These are phyloP conservation scores for Acanthosepion lycidas DNA, from an alignment of 2,888 invertebrate species.

Conservation along the genomic window DNA sequence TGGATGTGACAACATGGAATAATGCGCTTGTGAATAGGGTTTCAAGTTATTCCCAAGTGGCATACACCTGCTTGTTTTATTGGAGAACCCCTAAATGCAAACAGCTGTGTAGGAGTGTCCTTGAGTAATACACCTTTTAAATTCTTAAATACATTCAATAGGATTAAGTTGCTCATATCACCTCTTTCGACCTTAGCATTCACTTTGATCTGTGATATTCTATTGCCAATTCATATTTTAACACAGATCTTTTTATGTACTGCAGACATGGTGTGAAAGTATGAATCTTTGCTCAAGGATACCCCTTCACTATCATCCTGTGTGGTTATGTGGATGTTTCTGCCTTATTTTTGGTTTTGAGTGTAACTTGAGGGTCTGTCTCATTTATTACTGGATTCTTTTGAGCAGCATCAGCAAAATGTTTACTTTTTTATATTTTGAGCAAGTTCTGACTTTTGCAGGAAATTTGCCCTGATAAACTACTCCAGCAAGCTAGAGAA, in stretches of 20 bases:
- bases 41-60: neutral
- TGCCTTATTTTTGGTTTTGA: too few species aligned
- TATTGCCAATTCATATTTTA: neutral
- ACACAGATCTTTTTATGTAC: too few species aligned
- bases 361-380: too few species aligned
- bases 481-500: slow-evolving; percentile 42
- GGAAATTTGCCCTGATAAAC: neutral
- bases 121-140: neutral
- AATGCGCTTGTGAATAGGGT: neutral
- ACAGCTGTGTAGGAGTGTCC: neutral
- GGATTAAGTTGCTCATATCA: neutral
- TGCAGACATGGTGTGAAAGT: neutral
- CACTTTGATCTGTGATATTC: too few species aligned
- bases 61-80: neutral
- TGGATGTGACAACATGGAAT: neutral
- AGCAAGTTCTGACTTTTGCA: too few species aligned
- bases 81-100: neutral
- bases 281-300: neutral
- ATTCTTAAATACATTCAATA: neutral
- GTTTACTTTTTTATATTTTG: neutral
- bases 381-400: neutral
- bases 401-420: neutral
- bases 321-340: neutral
- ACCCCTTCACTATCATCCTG: neutral
- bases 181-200: neutral